These are phyloP conservation scores for Brachypteracias leptosomus DNA, from an alignment of 2,113 vertebrate species.

Conservation along the genomic window DNA sequence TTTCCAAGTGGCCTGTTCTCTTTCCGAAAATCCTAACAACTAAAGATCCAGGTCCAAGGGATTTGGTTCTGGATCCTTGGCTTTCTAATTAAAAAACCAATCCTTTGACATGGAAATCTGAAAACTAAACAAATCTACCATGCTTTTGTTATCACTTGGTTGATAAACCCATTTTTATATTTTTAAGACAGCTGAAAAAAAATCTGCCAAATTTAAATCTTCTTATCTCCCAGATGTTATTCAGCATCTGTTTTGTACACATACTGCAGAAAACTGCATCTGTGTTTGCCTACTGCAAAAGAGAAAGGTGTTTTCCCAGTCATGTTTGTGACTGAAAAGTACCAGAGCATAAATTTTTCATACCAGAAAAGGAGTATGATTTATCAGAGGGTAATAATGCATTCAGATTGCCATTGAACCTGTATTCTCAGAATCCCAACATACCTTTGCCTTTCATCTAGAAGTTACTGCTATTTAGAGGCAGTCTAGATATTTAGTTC, in stretches of 20 bases:
- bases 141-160: not conserved
- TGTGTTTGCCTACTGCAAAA: not conserved
- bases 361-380: not conserved
- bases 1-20: not conserved
- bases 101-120: not conserved
- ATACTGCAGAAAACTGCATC: not conserved
- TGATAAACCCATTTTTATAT: not conserved
- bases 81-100: not conserved
- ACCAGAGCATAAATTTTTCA: not conserved
- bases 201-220: not conserved
- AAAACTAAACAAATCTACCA: not conserved
- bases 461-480: not conserved
- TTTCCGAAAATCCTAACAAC: not conserved
- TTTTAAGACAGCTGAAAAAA: not conserved
- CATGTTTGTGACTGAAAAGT: not conserved
- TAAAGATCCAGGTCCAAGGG: not conserved
- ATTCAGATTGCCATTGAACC: not conserved
- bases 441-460: not conserved
- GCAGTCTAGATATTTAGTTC: not conserved
- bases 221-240: not conserved
- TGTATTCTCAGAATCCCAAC: not conserved
- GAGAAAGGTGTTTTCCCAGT: not conserved
- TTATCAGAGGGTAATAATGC: not conserved
- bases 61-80: not conserved
- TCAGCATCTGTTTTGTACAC: not conserved